phyloP scores from a whole-genome alignment of 2,797 vertebrate species.

The Nothura maculosa region DNA sequence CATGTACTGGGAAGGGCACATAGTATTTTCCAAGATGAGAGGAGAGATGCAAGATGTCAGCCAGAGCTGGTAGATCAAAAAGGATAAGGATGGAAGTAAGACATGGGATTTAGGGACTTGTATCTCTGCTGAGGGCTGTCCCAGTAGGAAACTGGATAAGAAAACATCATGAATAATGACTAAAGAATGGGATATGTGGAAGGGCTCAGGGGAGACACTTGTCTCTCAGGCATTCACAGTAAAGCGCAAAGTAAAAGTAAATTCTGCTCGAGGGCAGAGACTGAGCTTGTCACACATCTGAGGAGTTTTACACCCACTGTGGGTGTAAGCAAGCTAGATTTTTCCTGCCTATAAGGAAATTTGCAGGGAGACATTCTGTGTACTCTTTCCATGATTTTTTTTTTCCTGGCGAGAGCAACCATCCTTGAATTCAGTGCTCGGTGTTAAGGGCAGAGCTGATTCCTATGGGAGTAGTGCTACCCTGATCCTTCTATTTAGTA shows the following conservation, averaged over 20 bases:
- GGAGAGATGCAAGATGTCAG: not conserved
- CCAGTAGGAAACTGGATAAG: slow-evolving; percentile 1
- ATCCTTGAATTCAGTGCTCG: not conserved
- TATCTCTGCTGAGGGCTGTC: not conserved
- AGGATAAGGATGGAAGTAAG: slow-evolving; percentile 6
- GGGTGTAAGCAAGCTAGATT: not conserved
- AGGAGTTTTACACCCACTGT: not conserved
- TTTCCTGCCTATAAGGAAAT: not conserved
- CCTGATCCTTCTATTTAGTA: not conserved
- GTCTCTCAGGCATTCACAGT: not conserved
- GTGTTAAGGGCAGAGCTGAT: not conserved
- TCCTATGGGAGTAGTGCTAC: not conserved
- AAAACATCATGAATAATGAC: not conserved
- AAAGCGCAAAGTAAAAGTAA: not conserved
- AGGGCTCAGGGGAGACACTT: not conserved
- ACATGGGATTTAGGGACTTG: slow-evolving; percentile 10
- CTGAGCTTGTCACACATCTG: not conserved
- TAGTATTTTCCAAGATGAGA: not conserved
- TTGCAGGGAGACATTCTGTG: not conserved
- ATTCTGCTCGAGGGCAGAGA: not conserved
- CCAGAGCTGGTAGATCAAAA: slow-evolving; percentile 29
- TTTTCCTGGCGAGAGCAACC: not conserved
- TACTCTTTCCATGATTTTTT: not conserved
- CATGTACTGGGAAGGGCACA: not conserved
- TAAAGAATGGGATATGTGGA: not conserved